A percentile compares a stretch with the other conserved stretches of the same genome.
Conservation (phyloP, 2,113 vertebrate species). For the Nycticryphes semicollaris region DNA sequence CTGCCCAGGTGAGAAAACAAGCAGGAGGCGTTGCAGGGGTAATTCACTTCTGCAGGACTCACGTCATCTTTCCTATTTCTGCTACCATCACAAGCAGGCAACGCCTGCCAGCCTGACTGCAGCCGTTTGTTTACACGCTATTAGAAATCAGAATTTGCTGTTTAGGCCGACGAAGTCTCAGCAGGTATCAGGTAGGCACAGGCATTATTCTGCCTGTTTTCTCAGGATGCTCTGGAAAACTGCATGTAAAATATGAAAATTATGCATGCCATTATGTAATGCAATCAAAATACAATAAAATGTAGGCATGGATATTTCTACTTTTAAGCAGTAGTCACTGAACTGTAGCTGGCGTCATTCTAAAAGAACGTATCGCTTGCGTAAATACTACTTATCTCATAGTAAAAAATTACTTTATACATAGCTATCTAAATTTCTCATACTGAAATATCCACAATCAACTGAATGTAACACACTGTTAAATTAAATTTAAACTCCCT, state of each 20-base stretch:
- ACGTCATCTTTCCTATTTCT: background rate
- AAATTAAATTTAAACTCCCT: background rate
- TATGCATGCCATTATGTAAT: background rate
- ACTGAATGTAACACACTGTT: background rate
- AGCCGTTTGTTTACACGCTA: background rate
- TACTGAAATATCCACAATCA: background rate
- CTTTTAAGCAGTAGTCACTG: background rate
- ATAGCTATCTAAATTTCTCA: background rate
- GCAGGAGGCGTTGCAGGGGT: background rate
- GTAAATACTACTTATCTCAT: background rate
- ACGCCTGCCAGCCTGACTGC: constrained; percentile 12
- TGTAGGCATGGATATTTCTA: background rate
- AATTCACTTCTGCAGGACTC: background rate
- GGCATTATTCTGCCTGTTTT: background rate
- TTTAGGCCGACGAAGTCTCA: background rate
- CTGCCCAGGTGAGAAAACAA: background rate
- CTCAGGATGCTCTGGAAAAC: background rate
- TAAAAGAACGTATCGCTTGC: rapidly evolving
- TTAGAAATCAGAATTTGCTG: background rate
- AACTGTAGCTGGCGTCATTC: background rate
- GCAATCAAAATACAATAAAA: background rate
- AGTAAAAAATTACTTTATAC: background rate
- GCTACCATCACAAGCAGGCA: background rate
- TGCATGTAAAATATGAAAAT: background rate
- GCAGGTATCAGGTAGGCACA: background rate